These are phyloP conservation scores for Neoarius graeffei DNA, from an alignment of 2,113 vertebrate genomes.

Conservation along the genomic window DNA sequence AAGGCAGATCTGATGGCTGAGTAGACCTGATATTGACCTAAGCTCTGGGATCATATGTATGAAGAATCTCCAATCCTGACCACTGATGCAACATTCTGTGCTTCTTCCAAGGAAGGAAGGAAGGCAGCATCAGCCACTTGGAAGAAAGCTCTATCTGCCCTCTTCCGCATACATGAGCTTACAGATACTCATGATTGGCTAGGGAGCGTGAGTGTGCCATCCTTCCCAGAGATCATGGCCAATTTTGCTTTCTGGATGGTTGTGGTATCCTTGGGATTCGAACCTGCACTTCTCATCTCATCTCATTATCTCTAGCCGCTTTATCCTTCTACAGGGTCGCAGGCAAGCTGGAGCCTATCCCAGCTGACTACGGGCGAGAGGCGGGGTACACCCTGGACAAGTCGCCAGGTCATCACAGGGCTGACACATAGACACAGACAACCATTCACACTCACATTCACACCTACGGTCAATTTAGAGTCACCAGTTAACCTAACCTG, in stretches of 20 bases:
- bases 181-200: not conserved
- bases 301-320: no score
- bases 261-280: not conserved
- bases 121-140: not conserved
- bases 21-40: conserved; percentile 40
- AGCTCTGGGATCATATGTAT: conserved; percentile 32
- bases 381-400: no score
- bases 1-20: conserved; percentile 38
- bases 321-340: no score
- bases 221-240: not conserved
- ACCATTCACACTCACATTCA: no score
- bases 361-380: no score
- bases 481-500: no score
- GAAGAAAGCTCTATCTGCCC: not conserved
- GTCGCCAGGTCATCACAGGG: no score
- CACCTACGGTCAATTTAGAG: no score
- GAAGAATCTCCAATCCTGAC: conserved; percentile 3
- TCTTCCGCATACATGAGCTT: not conserved
- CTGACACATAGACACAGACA: no score
- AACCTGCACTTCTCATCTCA: not conserved
- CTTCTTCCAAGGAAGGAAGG: not conserved
- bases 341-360: no score
- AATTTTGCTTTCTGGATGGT: not conserved
- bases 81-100: not conserved
- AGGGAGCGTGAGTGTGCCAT: not conserved